phyloP scores from a whole-genome alignment of 2,113 vertebrate species.

The Mesocricetus auratus region DNA sequence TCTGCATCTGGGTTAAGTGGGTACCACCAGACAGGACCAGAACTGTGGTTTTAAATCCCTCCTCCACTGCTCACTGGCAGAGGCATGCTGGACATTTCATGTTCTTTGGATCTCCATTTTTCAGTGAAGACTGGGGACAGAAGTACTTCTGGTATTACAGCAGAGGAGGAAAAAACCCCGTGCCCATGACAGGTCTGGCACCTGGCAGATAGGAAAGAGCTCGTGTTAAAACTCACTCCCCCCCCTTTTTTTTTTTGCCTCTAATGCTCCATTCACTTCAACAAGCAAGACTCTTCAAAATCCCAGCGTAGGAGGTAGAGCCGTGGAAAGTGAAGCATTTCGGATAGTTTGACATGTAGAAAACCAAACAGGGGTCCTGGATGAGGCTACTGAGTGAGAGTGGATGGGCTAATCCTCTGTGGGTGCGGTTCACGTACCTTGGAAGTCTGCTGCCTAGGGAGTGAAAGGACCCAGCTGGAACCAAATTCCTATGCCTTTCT shows the following conservation, averaged over 20 bases:
- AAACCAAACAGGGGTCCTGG: background rate
- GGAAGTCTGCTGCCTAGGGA: background rate
- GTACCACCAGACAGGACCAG: background rate
- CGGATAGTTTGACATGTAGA: background rate
- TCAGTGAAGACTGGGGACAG: background rate
- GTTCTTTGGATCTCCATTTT: background rate
- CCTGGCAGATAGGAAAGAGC: background rate
- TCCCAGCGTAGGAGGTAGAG: no score
- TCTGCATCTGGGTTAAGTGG: background rate
- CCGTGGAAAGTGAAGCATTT: background rate
- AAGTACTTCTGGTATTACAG: background rate
- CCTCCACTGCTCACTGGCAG: background rate
- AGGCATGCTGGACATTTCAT: background rate
- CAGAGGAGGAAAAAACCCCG: fast-evolving
- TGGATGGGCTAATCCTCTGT: background rate
- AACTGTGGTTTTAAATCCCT: background rate
- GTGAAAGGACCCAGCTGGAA: background rate
- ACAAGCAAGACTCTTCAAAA: background rate
- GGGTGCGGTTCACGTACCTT: background rate
- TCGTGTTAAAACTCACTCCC: background rate
- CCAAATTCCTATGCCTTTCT: background rate
- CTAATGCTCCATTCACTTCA: fast-evolving
- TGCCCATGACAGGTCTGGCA: background rate
- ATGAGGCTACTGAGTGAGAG: fast-evolving
- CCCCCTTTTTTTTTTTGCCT: background rate